Evolutionary conservation across 2,888 invertebrate genomes (phyloP), one percentile per base, ranked within the genome.

Genomic region (Drosophila lutescens): DNA sequence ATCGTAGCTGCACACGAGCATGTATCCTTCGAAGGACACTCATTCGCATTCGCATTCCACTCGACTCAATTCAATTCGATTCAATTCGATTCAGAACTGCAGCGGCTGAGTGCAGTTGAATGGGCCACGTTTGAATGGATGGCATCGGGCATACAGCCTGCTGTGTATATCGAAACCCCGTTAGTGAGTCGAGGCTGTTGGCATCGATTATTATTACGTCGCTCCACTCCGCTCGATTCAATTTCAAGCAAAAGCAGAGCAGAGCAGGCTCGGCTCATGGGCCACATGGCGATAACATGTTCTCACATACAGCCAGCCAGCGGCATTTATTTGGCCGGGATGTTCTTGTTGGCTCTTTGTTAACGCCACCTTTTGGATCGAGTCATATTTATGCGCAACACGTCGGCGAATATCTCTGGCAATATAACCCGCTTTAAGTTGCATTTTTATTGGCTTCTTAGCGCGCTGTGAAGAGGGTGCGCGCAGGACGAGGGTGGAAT

Each of bases 361-460:
- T 78, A 60, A 67, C 60, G 73, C 79, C 73, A 83, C 77, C 78
- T 63, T 81, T 63, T 36, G 44, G 65, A 10, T 5, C n/a, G 47
- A 32, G 59, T 70, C 40, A 77, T 81, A 77, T 85, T 80, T 80
- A 85, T 85, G 88, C 88, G 70, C 57, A 73, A 78, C 85, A 80
- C 88, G 85, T 85, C 69, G 56, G 59, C 49, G 70, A 70, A 77
- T 85, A 75, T 79, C 69, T 79, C 77, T 74, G 74, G 69, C 76
- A 76, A 84, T 76, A 87, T 81, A 77, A 76, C 68, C 72, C 77
- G 82, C 85, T 83, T 83, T 83, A 77, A 83, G 86, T 86, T 88
- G 85, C 86, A 82, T 88, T 86, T 87, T 85, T 88, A 85, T 85
- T 85, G 84, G 78, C 80, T 83, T 69, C 41, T 73, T 68, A 44